phyloP scores from a whole-genome alignment of 64 coral and sea anemone genomes.

The Montipora foliosa region DNA sequence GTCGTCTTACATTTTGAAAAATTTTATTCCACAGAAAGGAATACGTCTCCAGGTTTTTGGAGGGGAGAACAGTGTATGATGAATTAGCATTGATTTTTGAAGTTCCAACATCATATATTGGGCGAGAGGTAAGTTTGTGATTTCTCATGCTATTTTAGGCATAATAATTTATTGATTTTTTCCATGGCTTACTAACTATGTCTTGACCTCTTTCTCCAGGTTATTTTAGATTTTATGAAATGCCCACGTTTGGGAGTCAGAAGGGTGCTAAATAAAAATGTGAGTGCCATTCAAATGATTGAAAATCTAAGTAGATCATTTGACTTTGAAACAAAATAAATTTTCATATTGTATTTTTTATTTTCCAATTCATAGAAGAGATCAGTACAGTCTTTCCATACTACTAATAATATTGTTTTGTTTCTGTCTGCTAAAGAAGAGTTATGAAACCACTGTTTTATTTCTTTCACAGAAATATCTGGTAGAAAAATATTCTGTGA shows the following conservation, averaged over 20 bases:
- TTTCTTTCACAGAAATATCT: slow-evolving; percentile 52
- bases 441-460: not conserved
- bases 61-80: slow-evolving; percentile 44
- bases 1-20: not conserved
- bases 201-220: slow-evolving; percentile 27
- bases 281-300: slow-evolving; percentile 21
- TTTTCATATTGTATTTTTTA: too few relatives aligned
- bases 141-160: not conserved
- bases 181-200: not conserved
- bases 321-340: too few relatives aligned
- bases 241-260: slow-evolving; percentile 68
- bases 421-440: too few relatives aligned
- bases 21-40: slow-evolving; percentile 42
- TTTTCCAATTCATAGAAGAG: too few relatives aligned
- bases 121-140: slow-evolving; percentile 73
- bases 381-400: too few relatives aligned
- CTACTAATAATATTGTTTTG: too few relatives aligned
- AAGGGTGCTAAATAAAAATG: slow-evolving; percentile 82
- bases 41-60: slow-evolving; percentile 33
- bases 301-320: too few relatives aligned
- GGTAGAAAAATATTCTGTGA: slow-evolving; percentile 64
- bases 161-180: not conserved
- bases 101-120: slow-evolving; percentile 80
- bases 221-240: slow-evolving; percentile 88
- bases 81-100: slow-evolving; percentile 77